phyloP scores from a whole-genome alignment of 2,888 invertebrate genomes.

The Parascotia fuliginaria region DNA sequence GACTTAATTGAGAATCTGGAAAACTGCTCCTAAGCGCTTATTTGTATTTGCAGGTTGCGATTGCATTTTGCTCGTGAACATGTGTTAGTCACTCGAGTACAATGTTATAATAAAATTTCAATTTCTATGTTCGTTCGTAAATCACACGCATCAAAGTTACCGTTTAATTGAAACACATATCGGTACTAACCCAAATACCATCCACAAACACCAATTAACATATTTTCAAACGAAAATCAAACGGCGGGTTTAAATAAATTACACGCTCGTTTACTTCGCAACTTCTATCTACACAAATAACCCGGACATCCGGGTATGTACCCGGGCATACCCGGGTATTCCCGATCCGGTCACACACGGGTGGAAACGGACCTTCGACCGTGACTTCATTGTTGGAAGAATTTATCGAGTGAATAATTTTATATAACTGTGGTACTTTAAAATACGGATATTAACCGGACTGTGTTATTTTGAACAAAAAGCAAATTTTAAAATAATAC shows the following conservation, averaged over 20 bases:
- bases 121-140: not conserved
- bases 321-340: conserved; percentile 18
- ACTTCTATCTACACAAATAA: conserved; percentile 42
- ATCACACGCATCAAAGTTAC: not conserved
- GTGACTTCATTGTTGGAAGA: conserved; percentile 28
- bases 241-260: conserved; percentile 44
- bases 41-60: no score
- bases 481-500: no score
- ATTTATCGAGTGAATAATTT: conserved; percentile 41
- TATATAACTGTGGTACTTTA: conserved; percentile 22
- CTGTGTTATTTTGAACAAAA: no score
- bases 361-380: conserved; percentile 31
- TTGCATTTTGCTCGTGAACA: no score
- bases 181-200: conserved; percentile 12
- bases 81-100: no score
- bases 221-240: conserved; percentile 42
- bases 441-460: not conserved
- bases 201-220: conserved; percentile 41
- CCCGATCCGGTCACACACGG: conserved; percentile 29
- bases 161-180: conserved; percentile 4
- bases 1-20: no score
- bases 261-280: conserved; percentile 43
- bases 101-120: no score
- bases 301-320: conserved; percentile 18
- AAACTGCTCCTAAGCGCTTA: no score